Base-by-base conservation (phyloP, 2,888 invertebrate species). In the Diloba caeruleocephala region DNA sequence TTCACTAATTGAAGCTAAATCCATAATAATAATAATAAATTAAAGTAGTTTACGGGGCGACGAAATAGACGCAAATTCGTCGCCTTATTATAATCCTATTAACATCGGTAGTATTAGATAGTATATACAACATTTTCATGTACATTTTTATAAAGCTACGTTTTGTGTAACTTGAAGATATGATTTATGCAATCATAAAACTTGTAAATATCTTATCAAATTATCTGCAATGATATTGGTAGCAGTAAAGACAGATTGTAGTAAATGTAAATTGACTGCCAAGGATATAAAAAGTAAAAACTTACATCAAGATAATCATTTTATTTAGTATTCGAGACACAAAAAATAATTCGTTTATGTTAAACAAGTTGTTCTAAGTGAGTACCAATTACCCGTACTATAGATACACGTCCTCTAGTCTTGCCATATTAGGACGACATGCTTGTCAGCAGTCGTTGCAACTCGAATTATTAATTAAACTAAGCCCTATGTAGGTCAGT, bases 401-500 rank as follows among this genome's bases (percentile, higher is more conserved):
- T 68, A 38, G 41, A 63, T 63, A 62, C 43, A 45, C 44, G 42
- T n/a, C 37, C 54, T 41, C 54, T 41, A 25, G 41, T 55, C 42
- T 32, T 5, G 12, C 64, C 60, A 46, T 69, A 57, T 54, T 48
- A 31, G 61, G 57, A 34, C 51, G 39, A 63, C 59, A 75, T 60
- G 39, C 36, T 44, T 67, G 68, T 67, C 57, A 70, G 54, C 53
- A 59, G 32, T 44, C 31, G 57, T 74, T 81, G 73, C 72, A 70
- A 71, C 74, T 76, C 75, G 63, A 71, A 79, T 81, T 82, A 85
- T 80, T 81, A 84, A 85, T 84, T 85, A 85, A 78, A 74, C 74
- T 72, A 60, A 69, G 68, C 67, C 70, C 62, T 64, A 90, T 85
- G 78, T 82, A 77, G 92, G 92, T 86, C 89, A 88, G 71, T 59